Conservation (phyloP, 2,797 vertebrate species). For the Pyrocephalus nanus region DNA sequence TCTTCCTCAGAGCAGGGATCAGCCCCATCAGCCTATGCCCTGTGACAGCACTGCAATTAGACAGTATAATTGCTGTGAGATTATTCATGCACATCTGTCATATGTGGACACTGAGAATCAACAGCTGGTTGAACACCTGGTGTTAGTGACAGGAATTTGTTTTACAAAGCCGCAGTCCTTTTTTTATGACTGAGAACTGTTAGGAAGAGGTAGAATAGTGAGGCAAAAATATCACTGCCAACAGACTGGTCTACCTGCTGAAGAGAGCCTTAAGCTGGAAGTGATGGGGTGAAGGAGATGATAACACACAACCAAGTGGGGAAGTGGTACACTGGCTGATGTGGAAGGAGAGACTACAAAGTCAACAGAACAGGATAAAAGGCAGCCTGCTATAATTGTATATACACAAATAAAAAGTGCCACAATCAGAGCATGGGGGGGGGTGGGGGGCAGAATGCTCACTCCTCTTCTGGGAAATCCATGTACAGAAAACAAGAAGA, state of each 20-base stretch:
- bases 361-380: neutral
- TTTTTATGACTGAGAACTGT: neutral
- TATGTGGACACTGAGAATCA: neutral
- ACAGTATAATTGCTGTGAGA: neutral
- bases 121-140: conserved; percentile 21
- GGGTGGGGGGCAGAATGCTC: too few relatives aligned
- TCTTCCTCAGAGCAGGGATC: neutral
- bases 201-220: neutral
- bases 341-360: neutral
- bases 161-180: neutral
- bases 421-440: neutral
- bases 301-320: neutral
- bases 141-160: neutral
- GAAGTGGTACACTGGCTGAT: neutral
- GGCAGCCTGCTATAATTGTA: neutral
- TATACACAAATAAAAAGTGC: neutral
- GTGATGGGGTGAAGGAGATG: neutral
- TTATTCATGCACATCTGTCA: neutral
- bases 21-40: neutral
- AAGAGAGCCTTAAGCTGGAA: neutral
- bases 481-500: neutral
- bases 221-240: neutral
- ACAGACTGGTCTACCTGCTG: neutral
- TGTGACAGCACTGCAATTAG: neutral
- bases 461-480: neutral